Conservation (phyloP, 37 sponge, comb jelly and placozoan species). For the Hexactinellida sp. region DNA sequence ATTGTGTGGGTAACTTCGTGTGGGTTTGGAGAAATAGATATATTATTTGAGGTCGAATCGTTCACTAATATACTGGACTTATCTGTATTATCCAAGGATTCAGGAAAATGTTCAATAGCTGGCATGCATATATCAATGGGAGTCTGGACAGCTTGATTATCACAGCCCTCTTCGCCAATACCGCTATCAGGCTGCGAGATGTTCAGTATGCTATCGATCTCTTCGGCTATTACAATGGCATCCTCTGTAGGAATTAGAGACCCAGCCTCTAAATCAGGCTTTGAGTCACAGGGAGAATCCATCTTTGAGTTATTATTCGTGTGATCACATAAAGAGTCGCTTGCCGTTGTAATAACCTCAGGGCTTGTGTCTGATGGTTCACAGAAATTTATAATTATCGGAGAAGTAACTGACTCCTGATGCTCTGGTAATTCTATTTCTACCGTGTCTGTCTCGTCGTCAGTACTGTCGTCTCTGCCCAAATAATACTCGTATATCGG, state of each 20-base stretch:
- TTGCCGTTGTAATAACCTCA: neutral
- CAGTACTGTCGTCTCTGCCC: neutral
- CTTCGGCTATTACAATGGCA: neutral
- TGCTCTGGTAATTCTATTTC: no score
- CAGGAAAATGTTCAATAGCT: neutral
- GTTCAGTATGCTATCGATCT: neutral
- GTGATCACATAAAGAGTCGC: neutral
- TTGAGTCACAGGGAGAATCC: no score
- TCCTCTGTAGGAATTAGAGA: neutral
- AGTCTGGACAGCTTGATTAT: neutral
- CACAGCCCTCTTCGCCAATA: neutral
- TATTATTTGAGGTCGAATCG: no score
- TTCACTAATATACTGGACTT: neutral
- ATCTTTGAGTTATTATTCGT: neutral
- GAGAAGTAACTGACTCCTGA: neutral
- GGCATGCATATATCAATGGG: neutral
- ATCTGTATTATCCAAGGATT: neutral
- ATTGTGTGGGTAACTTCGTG: no score
- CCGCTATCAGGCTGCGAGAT: neutral
- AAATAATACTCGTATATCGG: neutral
- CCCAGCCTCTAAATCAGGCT: neutral
- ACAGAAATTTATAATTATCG: neutral
- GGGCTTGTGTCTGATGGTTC: neutral
- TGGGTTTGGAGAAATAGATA: no score
- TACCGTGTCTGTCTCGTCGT: neutral